Evolutionary conservation across 2,113 vertebrate genomes (phyloP).

Genomic region (Melozone crissalis): DNA sequence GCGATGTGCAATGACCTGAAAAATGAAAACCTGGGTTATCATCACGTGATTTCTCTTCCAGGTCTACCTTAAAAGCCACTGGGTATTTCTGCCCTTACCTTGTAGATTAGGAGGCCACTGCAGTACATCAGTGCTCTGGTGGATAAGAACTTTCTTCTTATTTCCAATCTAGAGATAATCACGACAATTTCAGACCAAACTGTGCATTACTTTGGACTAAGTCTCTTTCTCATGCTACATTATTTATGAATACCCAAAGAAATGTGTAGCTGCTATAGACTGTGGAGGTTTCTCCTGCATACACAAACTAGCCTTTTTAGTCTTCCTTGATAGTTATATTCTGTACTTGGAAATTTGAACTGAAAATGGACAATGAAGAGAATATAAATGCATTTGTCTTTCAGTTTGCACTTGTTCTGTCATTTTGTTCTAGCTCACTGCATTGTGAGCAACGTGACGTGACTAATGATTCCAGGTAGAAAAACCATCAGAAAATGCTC

Average conservation of each 20-base stretch:
- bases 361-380: neutral
- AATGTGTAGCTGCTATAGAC: neutral
- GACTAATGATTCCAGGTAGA: conserved; percentile 28
- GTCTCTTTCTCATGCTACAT: neutral
- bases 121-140: neutral
- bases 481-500: conserved; percentile 15
- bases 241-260: neutral
- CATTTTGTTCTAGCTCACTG: conserved; percentile 19
- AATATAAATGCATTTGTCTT: conserved; percentile 24
- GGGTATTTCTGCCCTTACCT: neutral
- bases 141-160: neutral
- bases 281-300: neutral
- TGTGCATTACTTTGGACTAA: neutral
- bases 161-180: neutral
- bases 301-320: neutral
- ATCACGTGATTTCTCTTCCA: neutral
- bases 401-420: neutral
- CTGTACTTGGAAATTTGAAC: neutral
- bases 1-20: neutral
- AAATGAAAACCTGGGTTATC: neutral
- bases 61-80: neutral
- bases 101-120: neutral
- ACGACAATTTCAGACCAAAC: neutral
- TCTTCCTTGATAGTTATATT: neutral
- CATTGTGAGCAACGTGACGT: neutral